Conservation (phyloP, 2,797 vertebrate species). For the Australoheros facetus region DNA sequence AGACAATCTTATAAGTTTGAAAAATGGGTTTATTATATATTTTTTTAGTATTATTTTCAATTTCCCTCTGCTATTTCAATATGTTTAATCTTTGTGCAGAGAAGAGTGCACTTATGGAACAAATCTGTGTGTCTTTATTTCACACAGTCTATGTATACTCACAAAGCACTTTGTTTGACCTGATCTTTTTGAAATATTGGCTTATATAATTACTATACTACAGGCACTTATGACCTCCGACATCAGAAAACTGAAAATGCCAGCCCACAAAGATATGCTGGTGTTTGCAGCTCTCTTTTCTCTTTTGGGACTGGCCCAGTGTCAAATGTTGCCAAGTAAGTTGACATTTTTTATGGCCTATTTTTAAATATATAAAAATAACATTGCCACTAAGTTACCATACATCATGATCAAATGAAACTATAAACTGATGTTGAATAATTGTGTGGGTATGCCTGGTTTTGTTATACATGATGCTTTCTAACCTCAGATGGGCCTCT, state of each 20-base stretch:
- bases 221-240: slow-evolving; percentile 71
- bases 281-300: slow-evolving; percentile 64
- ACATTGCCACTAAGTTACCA: not conserved
- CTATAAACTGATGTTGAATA: not conserved
- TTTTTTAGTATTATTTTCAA: not conserved
- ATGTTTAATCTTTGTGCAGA: not conserved
- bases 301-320: slow-evolving; percentile 61
- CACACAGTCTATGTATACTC: not conserved
- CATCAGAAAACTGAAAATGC: slow-evolving; percentile 63
- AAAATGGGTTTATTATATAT: not conserved
- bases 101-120: not conserved
- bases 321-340: slow-evolving; percentile 81
- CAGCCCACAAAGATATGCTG: slow-evolving; percentile 64
- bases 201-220: slow-evolving; percentile 20
- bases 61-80: not conserved
- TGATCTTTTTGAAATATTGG: slow-evolving; percentile 3
- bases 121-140: not conserved
- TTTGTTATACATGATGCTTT: not conserved
- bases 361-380: not conserved
- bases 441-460: not conserved
- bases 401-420: not conserved
- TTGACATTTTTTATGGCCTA: slow-evolving; percentile 2
- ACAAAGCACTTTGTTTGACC: not conserved
- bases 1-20: not conserved
- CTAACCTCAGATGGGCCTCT: not conserved